phyloP scores from a whole-genome alignment of 92 coral and sea anemone genomes.

The Blastomussa wellsi region DNA sequence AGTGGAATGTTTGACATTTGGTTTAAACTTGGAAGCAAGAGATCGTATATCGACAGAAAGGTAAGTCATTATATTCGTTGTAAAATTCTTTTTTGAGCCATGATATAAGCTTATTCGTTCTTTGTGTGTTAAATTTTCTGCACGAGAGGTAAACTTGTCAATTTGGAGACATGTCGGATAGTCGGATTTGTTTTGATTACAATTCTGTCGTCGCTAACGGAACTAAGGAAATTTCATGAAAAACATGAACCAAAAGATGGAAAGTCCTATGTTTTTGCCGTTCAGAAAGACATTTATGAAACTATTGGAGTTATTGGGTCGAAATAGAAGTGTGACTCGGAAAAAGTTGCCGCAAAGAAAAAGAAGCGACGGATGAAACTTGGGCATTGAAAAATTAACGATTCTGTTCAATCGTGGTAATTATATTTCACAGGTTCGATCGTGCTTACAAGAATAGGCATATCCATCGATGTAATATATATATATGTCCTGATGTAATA shows the following conservation, averaged over 20 bases:
- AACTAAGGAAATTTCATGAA: slow-evolving; percentile 13
- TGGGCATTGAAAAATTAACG: background rate
- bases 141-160: background rate
- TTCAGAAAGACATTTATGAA: background rate
- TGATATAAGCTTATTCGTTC: background rate
- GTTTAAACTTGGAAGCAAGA: slow-evolving; percentile 15
- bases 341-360: background rate
- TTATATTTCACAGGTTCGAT: too few relatives aligned
- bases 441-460: background rate
- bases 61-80: slow-evolving; percentile 18
- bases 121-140: background rate
- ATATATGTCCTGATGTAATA: background rate
- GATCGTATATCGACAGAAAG: slow-evolving; percentile 25
- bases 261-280: background rate
- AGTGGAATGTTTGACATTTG: slow-evolving; percentile 29
- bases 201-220: slow-evolving; percentile 27
- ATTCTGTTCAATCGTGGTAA: too few relatives aligned
- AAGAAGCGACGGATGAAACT: background rate
- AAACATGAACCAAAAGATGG: background rate
- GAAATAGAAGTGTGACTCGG: background rate
- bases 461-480: background rate
- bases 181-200: slow-evolving; percentile 3
- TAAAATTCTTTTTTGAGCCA: background rate
- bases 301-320: background rate
- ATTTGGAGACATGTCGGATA: background rate